Conservation (phyloP, 2,888 invertebrate species). For the Nemurella pictetii region DNA sequence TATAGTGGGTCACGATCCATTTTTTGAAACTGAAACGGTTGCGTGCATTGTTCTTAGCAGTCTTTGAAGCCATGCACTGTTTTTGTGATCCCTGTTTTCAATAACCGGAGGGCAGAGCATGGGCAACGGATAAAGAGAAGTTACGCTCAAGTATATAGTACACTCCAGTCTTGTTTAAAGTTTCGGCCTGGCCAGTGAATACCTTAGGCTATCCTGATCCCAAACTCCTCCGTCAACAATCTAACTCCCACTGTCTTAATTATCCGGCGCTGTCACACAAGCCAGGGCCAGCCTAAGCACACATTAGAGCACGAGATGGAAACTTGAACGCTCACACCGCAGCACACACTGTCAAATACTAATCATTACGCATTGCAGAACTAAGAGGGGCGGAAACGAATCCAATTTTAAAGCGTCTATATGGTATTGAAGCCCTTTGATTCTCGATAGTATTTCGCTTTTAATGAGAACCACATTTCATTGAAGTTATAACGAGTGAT, state of each 20-base stretch:
- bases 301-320: background rate
- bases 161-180: background rate
- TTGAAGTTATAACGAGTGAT: constrained; percentile 13
- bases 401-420: constrained; percentile 10
- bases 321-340: background rate
- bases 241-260: constrained; percentile 28
- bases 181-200: constrained; percentile 19
- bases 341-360: background rate
- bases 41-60: too few species aligned
- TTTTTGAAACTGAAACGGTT: too few species aligned
- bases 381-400: background rate
- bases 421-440: constrained; percentile 23
- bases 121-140: background rate
- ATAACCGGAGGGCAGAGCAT: background rate
- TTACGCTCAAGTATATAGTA: background rate
- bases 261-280: constrained; percentile 19
- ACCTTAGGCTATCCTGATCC: constrained; percentile 15
- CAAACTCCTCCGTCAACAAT: constrained; percentile 25
- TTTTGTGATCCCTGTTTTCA: background rate
- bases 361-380: background rate
- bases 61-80: background rate
- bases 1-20: too few species aligned
- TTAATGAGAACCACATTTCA: constrained; percentile 19
- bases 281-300: background rate
- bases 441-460: constrained; percentile 8